Evolutionary conservation across 2,113 vertebrate species (phyloP), one percentile per base, ranked within the genome.

Genomic region (Lepus timidus): DNA sequence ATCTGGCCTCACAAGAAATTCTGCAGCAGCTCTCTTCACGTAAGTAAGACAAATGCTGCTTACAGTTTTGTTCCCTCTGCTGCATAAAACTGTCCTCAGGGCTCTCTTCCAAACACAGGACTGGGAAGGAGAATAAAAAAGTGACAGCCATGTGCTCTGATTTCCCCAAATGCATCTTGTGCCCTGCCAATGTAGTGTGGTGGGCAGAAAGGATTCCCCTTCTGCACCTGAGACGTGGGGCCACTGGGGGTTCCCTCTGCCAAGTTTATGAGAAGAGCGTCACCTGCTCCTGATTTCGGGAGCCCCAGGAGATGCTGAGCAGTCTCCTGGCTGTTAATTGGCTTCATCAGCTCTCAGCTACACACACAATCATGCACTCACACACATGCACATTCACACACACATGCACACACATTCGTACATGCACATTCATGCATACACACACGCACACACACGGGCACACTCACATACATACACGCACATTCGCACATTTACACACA

Each of bases 21-120:
- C 64, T 58, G 10, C 61, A 89, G 73, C 51, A 62, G 70, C 44
- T 95, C 80, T 52, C 87, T 93, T 76, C 84, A 61, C 52, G n/a
- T n/a, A 92, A 96, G 51, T 70, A 62, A 96, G 88, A 95, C n/a
- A 88, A 96, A 93, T 91, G 61, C 36, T 80, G 84, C 74, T 93
- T 83, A 62, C 25, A 85, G 49, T 73, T 90, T 75, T 82, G 81
- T 88, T 95, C 91, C 74, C 74, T 95, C 92, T 91, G 61, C 88
- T 95, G 71, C 29, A 88, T 84, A 88, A 95, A 96, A 88, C 65
- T 80, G 19, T 96, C 74, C 82, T 73, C 14, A 1, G 93, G 90
- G 88, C 95, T 96, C 92, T 73, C 88, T 97, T 97, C 95, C 94
- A 93, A 92, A 51, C 88, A 93, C 62, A 55, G 44, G 95, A 95